Evolutionary conservation across 2,888 invertebrate genomes (phyloP).

Genomic region (Girardia tigrina): DNA sequence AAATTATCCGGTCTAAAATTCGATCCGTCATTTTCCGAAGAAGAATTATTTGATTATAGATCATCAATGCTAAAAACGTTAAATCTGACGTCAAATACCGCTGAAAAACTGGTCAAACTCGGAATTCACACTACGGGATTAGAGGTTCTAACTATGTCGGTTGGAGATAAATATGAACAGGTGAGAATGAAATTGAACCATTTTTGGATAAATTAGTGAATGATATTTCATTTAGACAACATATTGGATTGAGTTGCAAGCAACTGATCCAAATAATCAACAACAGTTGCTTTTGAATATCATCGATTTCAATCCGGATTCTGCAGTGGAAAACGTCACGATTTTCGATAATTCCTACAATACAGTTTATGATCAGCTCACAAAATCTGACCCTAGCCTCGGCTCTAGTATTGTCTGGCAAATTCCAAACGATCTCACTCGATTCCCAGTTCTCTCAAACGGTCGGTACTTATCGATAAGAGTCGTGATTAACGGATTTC

Average conservation of each 20-base stretch:
- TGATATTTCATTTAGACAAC: conserved; percentile 21
- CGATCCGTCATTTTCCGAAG: conserved; percentile 65
- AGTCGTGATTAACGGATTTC: conserved; percentile 41
- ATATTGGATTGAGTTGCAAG: conserved; percentile 35
- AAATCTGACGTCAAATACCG: conserved; percentile 38
- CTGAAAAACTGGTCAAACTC: not conserved
- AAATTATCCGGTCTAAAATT: conserved; percentile 74
- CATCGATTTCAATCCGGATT: conserved; percentile 46
- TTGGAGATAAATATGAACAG: conserved; percentile 37
- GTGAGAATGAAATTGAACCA: too few species aligned
- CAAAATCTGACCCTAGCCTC: not conserved
- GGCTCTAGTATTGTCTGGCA: conserved; percentile 53
- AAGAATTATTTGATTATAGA: conserved; percentile 44
- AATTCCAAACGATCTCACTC: conserved; percentile 47
- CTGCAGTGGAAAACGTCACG: conserved; percentile 43
- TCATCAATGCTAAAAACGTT: conserved; percentile 39
- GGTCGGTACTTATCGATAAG: conserved; percentile 44
- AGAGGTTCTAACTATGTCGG: conserved; percentile 39
- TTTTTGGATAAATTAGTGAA: too few species aligned
- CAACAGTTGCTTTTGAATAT: conserved; percentile 34
- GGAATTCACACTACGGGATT: conserved; percentile 27
- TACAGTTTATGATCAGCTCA: not conserved
- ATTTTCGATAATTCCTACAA: conserved; percentile 28
- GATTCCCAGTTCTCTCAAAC: conserved; percentile 72
- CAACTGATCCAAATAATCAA: not conserved